Evolutionary conservation across 2,113 vertebrate genomes (phyloP).

Genomic region (Microtus pennsylvanicus): DNA sequence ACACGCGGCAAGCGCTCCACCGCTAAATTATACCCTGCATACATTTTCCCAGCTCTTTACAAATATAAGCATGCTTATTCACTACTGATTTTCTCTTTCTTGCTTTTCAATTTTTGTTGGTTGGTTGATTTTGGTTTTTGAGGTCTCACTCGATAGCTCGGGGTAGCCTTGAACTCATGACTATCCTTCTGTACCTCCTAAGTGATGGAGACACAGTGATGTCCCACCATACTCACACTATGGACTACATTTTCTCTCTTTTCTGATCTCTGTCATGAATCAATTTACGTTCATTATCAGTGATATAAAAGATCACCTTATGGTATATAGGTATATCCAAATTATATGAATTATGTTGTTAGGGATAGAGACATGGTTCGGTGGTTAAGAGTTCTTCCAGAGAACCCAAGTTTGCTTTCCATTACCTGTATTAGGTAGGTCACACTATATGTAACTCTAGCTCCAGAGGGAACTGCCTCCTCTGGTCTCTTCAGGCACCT

Average conservation of each 20-base stretch:
- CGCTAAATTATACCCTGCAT: not conserved
- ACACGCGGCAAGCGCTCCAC: too few species aligned
- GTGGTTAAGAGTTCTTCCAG: not conserved
- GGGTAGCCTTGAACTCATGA: not conserved
- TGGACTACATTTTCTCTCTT: not conserved
- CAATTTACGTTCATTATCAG: not conserved
- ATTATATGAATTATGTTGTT: not conserved
- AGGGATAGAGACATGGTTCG: not conserved
- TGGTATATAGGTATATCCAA: slow-evolving; percentile 10
- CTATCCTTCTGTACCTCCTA: not conserved
- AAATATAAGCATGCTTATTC: slow-evolving; percentile 26
- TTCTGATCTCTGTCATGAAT: not conserved
- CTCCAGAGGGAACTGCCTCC: not conserved
- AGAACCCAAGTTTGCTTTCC: not conserved
- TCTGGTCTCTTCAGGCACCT: not conserved
- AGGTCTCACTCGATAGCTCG: too few species aligned
- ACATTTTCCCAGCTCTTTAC: not conserved
- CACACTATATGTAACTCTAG: not conserved
- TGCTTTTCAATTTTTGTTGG: not conserved
- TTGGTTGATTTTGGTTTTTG: not conserved
- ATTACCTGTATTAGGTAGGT: not conserved
- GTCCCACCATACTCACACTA: not conserved
- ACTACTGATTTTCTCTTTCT: not conserved
- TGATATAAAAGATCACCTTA: not conserved
- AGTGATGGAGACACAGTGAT: not conserved